Conservation (phyloP, 2,113 vertebrate genomes). For the Spea bombifrons region DNA sequence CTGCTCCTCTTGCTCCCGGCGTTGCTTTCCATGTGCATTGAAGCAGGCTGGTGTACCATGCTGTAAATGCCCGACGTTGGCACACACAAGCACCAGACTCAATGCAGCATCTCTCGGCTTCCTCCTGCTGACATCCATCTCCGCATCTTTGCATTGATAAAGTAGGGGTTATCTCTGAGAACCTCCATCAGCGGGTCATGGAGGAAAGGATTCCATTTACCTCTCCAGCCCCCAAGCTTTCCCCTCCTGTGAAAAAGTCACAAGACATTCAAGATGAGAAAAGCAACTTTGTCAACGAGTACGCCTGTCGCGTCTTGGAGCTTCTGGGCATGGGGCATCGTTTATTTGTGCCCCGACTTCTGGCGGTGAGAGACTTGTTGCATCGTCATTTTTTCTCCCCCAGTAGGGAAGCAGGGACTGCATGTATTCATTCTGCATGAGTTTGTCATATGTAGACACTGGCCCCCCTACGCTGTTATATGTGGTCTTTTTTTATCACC, state of each 20-base stretch:
- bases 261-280: slow-evolving; percentile 83
- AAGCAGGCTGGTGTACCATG: slow-evolving; percentile 54
- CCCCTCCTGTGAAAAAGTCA: slow-evolving; percentile 76
- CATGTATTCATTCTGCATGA: slow-evolving; percentile 30
- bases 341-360: slow-evolving; percentile 91
- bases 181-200: slow-evolving; percentile 70
- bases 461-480: not conserved
- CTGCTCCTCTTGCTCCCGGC: slow-evolving; percentile 54
- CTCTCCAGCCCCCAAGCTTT: slow-evolving; percentile 74
- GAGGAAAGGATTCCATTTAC: slow-evolving; percentile 80
- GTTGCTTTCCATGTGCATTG: slow-evolving; percentile 57
- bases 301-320: slow-evolving; percentile 85
- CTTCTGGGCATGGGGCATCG: slow-evolving; percentile 98
- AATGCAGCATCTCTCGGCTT: slow-evolving; percentile 29
- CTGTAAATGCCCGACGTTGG: slow-evolving; percentile 43
- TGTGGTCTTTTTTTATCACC: not conserved
- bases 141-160: not conserved
- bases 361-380: slow-evolving; percentile 86
- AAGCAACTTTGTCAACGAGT: slow-evolving; percentile 83
- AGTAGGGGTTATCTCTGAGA: not conserved
- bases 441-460: slow-evolving; percentile 9
- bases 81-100: slow-evolving; percentile 10
- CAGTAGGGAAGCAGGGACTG: slow-evolving; percentile 32
- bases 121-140: not conserved
- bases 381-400: slow-evolving; percentile 43